Percentiles rank a stretch among this genome's conserved stretches.
These are phyloP conservation scores for Calypte anna DNA, from an alignment of 2,113 vertebrate species.

Conservation along the genomic window DNA sequence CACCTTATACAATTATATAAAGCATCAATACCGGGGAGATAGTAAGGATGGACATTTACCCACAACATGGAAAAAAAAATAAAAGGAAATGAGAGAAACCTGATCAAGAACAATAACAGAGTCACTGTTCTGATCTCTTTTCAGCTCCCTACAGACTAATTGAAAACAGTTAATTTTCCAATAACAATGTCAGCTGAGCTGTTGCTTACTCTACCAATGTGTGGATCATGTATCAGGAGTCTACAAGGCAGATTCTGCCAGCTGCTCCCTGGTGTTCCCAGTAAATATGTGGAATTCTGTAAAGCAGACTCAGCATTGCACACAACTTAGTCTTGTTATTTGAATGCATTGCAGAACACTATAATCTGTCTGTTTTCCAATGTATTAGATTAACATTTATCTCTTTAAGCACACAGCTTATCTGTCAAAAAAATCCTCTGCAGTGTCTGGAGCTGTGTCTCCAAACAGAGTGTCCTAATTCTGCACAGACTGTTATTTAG, in stretches of 20 bases:
- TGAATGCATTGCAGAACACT: constrained; percentile 15
- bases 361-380: constrained; percentile 67
- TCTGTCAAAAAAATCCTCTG: constrained; percentile 70
- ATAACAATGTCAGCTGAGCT: background rate
- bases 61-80: too few relatives aligned
- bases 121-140: background rate
- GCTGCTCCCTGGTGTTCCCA: background rate
- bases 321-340: constrained; percentile 45
- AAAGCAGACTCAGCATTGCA: background rate
- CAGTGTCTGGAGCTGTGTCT: constrained; percentile 56
- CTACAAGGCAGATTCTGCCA: background rate
- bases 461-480: constrained; percentile 56
- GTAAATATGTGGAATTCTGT: background rate
- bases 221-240: background rate
- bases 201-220: background rate
- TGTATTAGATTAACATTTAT: constrained; percentile 73
- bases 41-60: background rate
- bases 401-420: constrained; percentile 74
- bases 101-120: background rate
- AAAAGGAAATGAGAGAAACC: background rate
- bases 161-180: background rate
- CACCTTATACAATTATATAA: background rate
- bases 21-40: background rate
- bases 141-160: background rate
- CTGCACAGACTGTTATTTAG: constrained; percentile 33